Conservation (phyloP, 2,797 vertebrate genomes). For the Eulemur rubriventer region DNA sequence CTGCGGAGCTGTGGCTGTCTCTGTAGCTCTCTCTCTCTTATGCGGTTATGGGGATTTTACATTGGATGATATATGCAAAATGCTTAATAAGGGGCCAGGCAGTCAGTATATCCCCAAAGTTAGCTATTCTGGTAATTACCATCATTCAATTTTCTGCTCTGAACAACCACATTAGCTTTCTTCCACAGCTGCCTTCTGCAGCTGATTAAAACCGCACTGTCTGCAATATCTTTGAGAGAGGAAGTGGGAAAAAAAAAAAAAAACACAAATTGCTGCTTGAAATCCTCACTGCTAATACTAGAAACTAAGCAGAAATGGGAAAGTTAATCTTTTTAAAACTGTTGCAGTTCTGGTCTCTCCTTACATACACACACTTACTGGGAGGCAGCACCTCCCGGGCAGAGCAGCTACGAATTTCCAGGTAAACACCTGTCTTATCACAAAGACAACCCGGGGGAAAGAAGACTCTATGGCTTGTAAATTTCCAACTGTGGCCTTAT, state of each 20-base stretch:
- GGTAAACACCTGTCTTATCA: background rate
- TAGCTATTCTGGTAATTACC: rapidly evolving
- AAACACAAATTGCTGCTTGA: background rate
- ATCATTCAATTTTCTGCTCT: background rate
- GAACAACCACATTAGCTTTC: background rate
- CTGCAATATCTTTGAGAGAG: background rate
- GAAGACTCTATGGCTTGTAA: background rate
- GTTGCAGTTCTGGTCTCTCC: background rate
- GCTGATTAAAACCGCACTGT: background rate
- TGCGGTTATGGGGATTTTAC: background rate
- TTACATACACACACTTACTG: background rate
- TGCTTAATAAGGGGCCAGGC: background rate
- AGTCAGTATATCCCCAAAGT: background rate
- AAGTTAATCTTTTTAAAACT: background rate
- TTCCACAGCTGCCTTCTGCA: background rate
- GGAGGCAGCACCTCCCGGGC: background rate
- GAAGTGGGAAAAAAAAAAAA: background rate
- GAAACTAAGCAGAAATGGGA: background rate
- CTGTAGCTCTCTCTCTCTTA: background rate
- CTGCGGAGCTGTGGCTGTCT: background rate
- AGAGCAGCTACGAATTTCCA: background rate
- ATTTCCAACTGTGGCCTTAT: background rate
- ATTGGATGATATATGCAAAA: background rate
- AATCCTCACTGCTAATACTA: background rate
- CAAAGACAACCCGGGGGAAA: background rate